These are phyloP conservation scores for Radopholus similis DNA, from an alignment of 1,140 invertebrate species.

Conservation along the genomic window DNA sequence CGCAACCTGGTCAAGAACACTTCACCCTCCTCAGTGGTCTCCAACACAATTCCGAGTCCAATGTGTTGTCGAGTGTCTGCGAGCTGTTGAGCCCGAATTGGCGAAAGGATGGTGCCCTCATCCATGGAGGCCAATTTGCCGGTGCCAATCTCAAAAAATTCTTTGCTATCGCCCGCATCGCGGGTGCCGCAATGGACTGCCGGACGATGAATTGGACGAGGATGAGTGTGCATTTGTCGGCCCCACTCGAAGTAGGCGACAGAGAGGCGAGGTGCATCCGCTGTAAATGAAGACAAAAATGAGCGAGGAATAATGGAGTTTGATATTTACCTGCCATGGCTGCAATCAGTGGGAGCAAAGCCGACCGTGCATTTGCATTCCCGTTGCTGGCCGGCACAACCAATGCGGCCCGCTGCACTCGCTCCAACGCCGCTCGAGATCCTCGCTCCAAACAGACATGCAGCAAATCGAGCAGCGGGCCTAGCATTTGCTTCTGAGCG, in stretches of 20 bases:
- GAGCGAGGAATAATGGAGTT: not conserved
- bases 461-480: not conserved
- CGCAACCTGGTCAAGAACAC: constrained; percentile 15
- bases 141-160: constrained; percentile 16
- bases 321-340: too few relatives aligned
- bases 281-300: not conserved
- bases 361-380: not conserved
- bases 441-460: not conserved
- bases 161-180: constrained; percentile 16
- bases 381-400: too few relatives aligned
- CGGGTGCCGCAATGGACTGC: constrained; percentile 8
- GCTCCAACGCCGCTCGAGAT: not conserved
- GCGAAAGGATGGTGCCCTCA: not conserved
- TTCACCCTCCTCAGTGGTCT: constrained; percentile 26
- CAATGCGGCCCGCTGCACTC: not conserved
- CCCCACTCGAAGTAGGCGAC: constrained; percentile 12
- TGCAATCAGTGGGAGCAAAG: not conserved
- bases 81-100: constrained; percentile 26
- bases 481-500: not conserved
- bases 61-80: constrained; percentile 15
- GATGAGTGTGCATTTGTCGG: not conserved
- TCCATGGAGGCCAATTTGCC: not conserved
- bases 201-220: constrained; percentile 6
- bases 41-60: constrained; percentile 18
- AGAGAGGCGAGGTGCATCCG: not conserved